phyloP scores from a whole-genome alignment of 1,140 invertebrate species.

The Heterodera schachtii region DNA sequence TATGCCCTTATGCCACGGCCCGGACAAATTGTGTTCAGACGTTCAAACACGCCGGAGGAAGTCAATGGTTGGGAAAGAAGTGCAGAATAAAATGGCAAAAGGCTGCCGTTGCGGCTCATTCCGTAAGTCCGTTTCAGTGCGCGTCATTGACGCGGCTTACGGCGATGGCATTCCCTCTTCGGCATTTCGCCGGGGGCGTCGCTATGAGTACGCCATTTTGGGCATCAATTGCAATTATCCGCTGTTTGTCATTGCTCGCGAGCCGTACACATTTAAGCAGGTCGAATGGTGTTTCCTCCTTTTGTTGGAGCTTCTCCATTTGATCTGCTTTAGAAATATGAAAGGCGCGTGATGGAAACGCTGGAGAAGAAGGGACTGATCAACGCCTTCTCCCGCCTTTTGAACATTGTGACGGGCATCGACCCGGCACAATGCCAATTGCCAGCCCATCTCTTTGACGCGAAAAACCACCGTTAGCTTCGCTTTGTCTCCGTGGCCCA shows the following conservation, averaged over 20 bases:
- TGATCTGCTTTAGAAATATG: constrained; percentile 36
- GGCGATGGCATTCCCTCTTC: constrained; percentile 22
- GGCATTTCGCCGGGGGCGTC: not conserved
- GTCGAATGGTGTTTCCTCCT: constrained; percentile 27
- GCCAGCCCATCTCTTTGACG: constrained; percentile 42
- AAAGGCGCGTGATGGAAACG: constrained; percentile 34
- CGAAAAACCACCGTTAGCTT: not conserved
- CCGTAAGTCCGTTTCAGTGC: constrained; percentile 32
- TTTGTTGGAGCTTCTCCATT: not conserved
- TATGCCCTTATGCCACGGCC: constrained; percentile 59
- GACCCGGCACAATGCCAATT: constrained; percentile 43
- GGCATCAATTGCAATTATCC: constrained; percentile 55
- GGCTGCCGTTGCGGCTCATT: no score
- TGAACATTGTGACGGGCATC: constrained; percentile 47
- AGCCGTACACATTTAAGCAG: constrained; percentile 50
- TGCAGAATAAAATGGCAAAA: no score
- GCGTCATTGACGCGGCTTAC: constrained; percentile 47
- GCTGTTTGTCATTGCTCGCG: constrained; percentile 56
- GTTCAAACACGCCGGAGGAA: constrained; percentile 57
- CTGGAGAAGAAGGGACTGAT: constrained; percentile 48
- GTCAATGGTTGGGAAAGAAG: constrained; percentile 47
- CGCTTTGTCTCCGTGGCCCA: no score
- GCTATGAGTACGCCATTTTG: constrained; percentile 46
- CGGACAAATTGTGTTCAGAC: constrained; percentile 61
- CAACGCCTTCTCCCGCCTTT: constrained; percentile 44